Percentiles rank a stretch among this genome's conserved stretches.
Conservation (phyloP, 2,888 invertebrate species). For the Octonoba sinensis region DNA sequence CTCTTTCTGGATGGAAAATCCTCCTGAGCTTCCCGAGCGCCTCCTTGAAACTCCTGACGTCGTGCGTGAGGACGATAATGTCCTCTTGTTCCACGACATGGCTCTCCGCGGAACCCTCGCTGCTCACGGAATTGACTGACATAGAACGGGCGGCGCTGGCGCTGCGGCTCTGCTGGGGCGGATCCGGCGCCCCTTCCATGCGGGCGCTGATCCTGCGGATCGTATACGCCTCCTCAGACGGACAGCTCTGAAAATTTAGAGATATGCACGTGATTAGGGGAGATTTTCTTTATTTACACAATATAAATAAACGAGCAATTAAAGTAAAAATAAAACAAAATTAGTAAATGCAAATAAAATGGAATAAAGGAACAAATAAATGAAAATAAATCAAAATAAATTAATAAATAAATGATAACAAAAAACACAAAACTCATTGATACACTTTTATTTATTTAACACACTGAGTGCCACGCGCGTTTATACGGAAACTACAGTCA, state of each 20-base stretch:
- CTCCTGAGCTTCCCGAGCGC: conserved; percentile 72
- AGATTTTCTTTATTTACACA: no score
- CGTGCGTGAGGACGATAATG: conserved; percentile 73
- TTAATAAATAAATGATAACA: no score
- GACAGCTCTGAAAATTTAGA: conserved; percentile 43
- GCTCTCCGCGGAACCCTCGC: conserved; percentile 69
- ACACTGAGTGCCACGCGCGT: no score
- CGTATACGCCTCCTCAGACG: conserved; percentile 48
- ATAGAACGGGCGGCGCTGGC: conserved; percentile 67
- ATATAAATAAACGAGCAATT: background rate
- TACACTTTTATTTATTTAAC: no score
- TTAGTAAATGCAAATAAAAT: background rate
- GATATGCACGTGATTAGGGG: background rate
- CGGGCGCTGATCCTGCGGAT: conserved; percentile 17
- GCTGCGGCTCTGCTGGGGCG: conserved; percentile 42
- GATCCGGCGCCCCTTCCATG: conserved; percentile 6
- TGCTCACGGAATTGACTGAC: conserved; percentile 71
- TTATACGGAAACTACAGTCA: no score
- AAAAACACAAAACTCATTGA: no score
- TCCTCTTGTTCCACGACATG: conserved; percentile 73
- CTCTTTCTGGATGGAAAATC: conserved; percentile 71
- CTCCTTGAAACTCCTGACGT: conserved; percentile 73
- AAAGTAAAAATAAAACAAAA: background rate
- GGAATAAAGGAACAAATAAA: no score
- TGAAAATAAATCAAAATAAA: no score